Conservation (phyloP, 2,888 invertebrate genomes). For the Rhodophaea formosa region DNA sequence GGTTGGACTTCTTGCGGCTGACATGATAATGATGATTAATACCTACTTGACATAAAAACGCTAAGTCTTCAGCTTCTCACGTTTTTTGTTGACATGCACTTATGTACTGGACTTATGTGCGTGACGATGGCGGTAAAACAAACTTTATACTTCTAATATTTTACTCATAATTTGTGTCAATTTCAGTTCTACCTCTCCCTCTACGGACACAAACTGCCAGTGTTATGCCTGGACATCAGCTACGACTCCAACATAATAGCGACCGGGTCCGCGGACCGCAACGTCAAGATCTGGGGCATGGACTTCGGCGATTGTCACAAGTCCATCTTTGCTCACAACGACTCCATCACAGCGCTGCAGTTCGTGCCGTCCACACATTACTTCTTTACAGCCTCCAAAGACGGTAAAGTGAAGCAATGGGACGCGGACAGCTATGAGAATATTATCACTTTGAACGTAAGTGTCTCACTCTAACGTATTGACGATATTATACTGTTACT, state of each 20-base stretch:
- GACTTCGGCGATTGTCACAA: constrained; percentile 99
- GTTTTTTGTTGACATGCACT: no score
- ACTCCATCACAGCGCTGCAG: constrained; percentile 93
- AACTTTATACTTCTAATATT: not conserved
- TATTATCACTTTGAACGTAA: constrained; percentile 92
- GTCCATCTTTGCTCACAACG: constrained; percentile 97
- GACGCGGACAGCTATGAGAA: constrained; percentile 95
- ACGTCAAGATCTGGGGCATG: constrained; percentile 98
- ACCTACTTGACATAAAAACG: no score
- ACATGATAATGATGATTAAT: no score
- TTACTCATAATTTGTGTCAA: constrained; percentile 16
- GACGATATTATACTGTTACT: no score
- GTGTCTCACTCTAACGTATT: no score
- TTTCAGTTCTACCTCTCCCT: constrained; percentile 93
- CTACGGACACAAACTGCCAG: constrained; percentile 98
- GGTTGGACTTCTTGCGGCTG: no score
- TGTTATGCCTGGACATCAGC: constrained; percentile 95
- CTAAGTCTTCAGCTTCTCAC: no score
- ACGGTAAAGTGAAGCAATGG: constrained; percentile 98
- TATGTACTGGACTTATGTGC: no score
- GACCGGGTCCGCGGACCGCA: constrained; percentile 97
- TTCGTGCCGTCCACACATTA: constrained; percentile 96
- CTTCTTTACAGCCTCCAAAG: constrained; percentile 96
- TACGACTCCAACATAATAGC: constrained; percentile 92
- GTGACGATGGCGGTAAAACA: no score